Conservation (phyloP, 2,113 vertebrate genomes). For the Salvator merianae region DNA sequence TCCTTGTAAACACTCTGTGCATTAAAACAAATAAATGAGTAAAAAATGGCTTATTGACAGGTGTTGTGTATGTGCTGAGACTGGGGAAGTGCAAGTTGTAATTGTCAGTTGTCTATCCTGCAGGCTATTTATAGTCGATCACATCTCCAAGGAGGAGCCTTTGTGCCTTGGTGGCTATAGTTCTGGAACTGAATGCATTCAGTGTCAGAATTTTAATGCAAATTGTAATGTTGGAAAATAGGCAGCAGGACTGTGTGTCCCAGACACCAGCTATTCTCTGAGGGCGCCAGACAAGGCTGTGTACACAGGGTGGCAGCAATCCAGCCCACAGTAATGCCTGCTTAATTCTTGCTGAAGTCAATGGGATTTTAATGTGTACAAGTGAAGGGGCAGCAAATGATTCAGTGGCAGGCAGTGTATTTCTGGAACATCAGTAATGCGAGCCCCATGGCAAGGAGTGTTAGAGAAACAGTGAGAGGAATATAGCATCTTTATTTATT, state of each 20-base stretch:
- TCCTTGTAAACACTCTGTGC: conserved; percentile 44
- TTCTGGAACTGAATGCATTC: conserved; percentile 45
- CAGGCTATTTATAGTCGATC: conserved; percentile 50
- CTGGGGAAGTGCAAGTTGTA: conserved; percentile 8
- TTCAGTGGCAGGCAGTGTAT: background rate
- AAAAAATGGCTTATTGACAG: conserved; percentile 45
- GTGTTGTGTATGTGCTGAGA: conserved; percentile 34
- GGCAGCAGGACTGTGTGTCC: background rate
- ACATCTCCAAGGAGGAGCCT: conserved; percentile 15
- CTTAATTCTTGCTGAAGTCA: background rate
- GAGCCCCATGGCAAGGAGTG: background rate
- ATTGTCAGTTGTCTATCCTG: conserved; percentile 31
- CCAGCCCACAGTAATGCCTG: conserved; percentile 1
- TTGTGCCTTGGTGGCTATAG: background rate
- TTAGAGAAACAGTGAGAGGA: background rate
- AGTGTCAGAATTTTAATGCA: conserved; percentile 37
- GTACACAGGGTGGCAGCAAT: background rate
- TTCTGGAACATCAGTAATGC: background rate
- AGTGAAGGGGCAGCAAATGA: background rate
- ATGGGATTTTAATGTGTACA: background rate
- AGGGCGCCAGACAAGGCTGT: background rate
- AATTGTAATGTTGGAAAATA: conserved; percentile 12
- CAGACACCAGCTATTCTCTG: background rate
- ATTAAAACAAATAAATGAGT: conserved; percentile 52
- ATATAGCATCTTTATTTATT: too few species aligned